These are phyloP conservation scores for Tetragnatha versicolor DNA, from an alignment of 1,140 invertebrate species.

Conservation along the genomic window DNA sequence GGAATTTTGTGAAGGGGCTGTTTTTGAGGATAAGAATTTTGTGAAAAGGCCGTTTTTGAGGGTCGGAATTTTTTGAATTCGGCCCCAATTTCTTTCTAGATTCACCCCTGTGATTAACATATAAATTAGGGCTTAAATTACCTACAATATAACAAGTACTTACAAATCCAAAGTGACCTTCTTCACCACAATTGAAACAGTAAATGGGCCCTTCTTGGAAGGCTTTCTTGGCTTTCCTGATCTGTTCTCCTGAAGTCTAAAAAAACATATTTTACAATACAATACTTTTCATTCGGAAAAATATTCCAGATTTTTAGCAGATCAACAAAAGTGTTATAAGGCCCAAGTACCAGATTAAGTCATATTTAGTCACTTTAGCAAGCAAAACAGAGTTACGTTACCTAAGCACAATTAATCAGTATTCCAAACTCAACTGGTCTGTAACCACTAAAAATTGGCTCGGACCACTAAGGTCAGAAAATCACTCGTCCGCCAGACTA, in stretches of 20 bases:
- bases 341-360: not conserved
- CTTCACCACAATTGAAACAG: slow-evolving; percentile 42
- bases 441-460: no score
- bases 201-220: not conserved
- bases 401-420: not conserved
- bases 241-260: not conserved
- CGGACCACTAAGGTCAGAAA: no score
- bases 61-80: no score
- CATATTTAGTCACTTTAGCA: not conserved
- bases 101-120: no score
- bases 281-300: not conserved
- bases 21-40: no score
- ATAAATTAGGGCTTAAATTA: no score
- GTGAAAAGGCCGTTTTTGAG: no score
- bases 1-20: no score
- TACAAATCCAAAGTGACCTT: slow-evolving; percentile 42
- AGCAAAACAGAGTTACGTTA: not conserved
- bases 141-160: slow-evolving; percentile 29
- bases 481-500: no score
- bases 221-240: not conserved
- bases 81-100: no score
- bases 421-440: no score
- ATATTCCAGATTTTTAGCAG: not conserved
- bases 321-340: not conserved
- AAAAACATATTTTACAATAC: not conserved